phyloP scores from a whole-genome alignment of 2,888 invertebrate species.

The Platycnemis pennipes region DNA sequence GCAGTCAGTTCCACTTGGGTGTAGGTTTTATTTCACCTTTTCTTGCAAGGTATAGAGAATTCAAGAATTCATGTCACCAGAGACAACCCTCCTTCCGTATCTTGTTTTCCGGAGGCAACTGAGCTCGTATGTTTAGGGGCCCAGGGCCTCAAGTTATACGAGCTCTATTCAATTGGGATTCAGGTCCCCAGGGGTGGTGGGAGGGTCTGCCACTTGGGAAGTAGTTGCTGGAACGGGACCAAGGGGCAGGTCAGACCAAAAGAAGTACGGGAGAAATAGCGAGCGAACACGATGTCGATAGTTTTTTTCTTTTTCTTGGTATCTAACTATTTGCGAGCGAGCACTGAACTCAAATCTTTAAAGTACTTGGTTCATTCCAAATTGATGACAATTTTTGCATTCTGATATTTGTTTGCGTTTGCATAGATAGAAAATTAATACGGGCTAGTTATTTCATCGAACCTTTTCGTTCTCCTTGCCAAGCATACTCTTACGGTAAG shows the following conservation, averaged over 20 bases:
- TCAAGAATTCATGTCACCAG: neutral
- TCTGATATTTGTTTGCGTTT: too few relatives aligned
- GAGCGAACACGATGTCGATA: too few relatives aligned
- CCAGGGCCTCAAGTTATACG: constrained; percentile 1
- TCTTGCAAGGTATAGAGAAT: neutral
- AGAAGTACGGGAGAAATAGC: neutral
- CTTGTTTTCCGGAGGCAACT: neutral
- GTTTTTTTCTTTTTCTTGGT: too few relatives aligned
- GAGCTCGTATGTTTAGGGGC: neutral
- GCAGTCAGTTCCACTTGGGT: too few relatives aligned
- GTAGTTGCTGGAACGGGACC: neutral
- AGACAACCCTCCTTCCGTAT: neutral
- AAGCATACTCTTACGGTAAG: too few relatives aligned
- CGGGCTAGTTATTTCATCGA: too few relatives aligned
- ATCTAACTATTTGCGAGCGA: too few relatives aligned
- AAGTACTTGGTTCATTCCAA: too few relatives aligned
- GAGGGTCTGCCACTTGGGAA: neutral
- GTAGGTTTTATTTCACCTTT: neutral
- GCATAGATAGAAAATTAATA: too few relatives aligned
- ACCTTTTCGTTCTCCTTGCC: too few relatives aligned
- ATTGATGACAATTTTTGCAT: too few relatives aligned
- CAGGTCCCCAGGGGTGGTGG: neutral
- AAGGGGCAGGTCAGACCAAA: neutral
- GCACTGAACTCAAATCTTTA: too few relatives aligned
- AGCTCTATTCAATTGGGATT: constrained; percentile 9